Conservation (phyloP, 1,140 invertebrate genomes). For the Halesus radiatus region DNA sequence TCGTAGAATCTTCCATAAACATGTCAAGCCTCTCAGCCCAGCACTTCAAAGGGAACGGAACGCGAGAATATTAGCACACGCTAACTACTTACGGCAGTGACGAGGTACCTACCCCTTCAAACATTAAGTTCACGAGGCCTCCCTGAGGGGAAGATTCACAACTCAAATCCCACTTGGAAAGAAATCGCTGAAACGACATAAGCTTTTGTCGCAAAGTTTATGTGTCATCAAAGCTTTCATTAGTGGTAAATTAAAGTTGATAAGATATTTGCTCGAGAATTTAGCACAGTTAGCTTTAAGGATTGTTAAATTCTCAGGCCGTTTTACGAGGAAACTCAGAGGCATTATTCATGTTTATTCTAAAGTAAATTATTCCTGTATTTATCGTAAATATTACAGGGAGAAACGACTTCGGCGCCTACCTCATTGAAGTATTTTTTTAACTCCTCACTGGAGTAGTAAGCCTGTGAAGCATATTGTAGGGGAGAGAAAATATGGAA, state of each 20-base stretch:
- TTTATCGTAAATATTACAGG: no score
- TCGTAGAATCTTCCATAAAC: slow-evolving; percentile 13
- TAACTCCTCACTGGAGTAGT: no score
- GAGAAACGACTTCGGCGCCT: no score
- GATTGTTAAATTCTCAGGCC: no score
- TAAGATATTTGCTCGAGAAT: not conserved
- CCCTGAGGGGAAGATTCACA: not conserved
- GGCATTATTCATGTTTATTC: no score
- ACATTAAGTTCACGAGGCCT: not conserved
- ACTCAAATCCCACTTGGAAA: slow-evolving; percentile 19
- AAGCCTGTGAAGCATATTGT: no score
- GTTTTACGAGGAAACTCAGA: no score
- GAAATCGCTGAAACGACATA: slow-evolving; percentile 26
- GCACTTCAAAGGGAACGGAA: not conserved
- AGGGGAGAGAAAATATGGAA: no score
- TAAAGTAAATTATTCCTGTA: no score
- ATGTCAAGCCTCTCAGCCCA: slow-evolving; percentile 15
- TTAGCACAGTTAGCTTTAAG: not conserved
- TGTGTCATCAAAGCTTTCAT: slow-evolving; percentile 19
- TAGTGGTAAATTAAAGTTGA: slow-evolving; percentile 10
- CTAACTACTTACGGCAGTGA: not conserved
- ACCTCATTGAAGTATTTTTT: no score
- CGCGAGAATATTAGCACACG: not conserved
- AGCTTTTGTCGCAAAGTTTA: slow-evolving; percentile 26
- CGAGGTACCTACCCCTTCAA: not conserved